Evolutionary conservation across 1,140 invertebrate species (phyloP).

Genomic region (Diprion similis): DNA sequence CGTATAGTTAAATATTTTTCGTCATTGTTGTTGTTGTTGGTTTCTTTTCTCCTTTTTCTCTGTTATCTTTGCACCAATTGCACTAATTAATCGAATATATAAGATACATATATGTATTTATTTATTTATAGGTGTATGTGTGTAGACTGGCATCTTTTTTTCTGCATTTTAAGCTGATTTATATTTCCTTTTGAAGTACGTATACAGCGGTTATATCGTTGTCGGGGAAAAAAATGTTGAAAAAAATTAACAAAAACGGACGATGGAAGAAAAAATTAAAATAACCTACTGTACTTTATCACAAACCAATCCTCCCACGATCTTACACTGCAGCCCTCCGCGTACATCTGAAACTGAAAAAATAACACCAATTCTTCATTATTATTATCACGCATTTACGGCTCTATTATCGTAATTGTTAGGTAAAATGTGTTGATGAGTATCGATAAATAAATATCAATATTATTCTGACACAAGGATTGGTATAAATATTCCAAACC

Average conservation of each 20-base stretch:
- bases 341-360: conserved; percentile 48
- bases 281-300: conserved; percentile 53
- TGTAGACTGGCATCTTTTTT: neutral
- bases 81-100: neutral
- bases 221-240: neutral
- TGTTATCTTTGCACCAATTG: neutral
- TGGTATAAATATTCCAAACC: no score
- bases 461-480: no score
- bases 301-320: conserved; percentile 49
- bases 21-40: neutral
- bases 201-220: conserved; percentile 50
- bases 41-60: conserved; percentile 13
- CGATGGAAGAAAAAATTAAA: neutral
- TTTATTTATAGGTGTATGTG: neutral
- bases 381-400: no score
- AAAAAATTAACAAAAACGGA: neutral
- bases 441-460: no score
- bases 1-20: conserved; percentile 19
- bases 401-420: no score
- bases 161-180: conserved; percentile 37
- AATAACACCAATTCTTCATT: conserved; percentile 8
- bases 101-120: neutral
- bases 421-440: no score
- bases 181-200: conserved; percentile 49
- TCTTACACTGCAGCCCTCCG: conserved; percentile 34